These are phyloP conservation scores for Mormyrus hasselquistii DNA, from an alignment of 2,797 vertebrate genomes.

Conservation along the genomic window DNA sequence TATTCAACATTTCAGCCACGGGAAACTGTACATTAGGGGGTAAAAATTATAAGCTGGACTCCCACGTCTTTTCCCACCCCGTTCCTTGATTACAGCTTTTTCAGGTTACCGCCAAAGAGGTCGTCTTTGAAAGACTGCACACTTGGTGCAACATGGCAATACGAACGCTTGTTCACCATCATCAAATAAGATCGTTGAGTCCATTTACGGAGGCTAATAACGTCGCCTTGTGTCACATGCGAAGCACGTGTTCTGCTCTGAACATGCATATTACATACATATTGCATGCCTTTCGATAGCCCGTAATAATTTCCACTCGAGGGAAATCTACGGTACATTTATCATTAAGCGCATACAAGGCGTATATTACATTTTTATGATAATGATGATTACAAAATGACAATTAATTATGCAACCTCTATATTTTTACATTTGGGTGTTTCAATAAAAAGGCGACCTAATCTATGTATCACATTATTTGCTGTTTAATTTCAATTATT, in stretches of 20 bases:
- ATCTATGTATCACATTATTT: not conserved
- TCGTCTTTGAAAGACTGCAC: not conserved
- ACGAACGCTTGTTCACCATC: not conserved
- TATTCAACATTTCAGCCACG: not conserved
- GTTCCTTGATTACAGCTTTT: not conserved
- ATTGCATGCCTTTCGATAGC: not conserved
- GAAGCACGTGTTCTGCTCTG: not conserved
- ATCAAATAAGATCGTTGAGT: not conserved
- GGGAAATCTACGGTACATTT: not conserved
- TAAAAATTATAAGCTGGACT: not conserved
- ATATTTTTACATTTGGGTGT: not conserved
- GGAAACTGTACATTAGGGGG: not conserved
- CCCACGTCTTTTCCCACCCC: not conserved
- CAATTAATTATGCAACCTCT: not conserved
- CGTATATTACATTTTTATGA: not conserved
- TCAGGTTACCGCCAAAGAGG: not conserved
- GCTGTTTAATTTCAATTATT: not conserved
- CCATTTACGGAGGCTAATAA: not conserved
- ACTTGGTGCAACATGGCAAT: not conserved
- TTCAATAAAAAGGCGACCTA: not conserved
- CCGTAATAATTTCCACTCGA: not conserved
- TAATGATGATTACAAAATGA: not conserved
- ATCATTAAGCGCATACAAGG: not conserved
- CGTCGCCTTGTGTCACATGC: not conserved
- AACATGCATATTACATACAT: not conserved